A percentile compares a stretch with the other conserved stretches of the same genome.
Conservation (phyloP, 2,797 vertebrate genomes). For the Galagoides demidoff region DNA sequence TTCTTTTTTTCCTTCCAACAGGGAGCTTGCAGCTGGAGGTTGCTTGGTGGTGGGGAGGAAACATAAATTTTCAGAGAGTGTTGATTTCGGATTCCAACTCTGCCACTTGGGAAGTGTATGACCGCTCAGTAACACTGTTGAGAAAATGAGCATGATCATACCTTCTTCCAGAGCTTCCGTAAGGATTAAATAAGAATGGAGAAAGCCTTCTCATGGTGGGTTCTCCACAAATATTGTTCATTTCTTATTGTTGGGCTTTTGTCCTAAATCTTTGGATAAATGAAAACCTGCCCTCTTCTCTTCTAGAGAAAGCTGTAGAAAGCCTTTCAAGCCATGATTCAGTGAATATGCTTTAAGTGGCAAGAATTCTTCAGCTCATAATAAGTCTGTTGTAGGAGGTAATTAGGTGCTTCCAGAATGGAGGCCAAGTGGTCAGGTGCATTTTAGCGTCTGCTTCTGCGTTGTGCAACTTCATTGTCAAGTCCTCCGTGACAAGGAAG, state of each 20-base stretch:
- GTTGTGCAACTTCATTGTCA: background rate
- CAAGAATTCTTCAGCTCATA: background rate
- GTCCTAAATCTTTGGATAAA: background rate
- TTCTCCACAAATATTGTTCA: background rate
- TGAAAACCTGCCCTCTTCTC: background rate
- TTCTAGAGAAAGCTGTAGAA: background rate
- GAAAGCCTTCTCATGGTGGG: background rate
- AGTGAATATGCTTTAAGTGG: background rate
- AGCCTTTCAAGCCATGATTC: background rate
- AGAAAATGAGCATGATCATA: background rate
- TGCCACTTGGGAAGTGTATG: background rate
- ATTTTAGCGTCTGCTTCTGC: background rate
- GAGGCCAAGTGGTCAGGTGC: background rate
- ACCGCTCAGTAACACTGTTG: background rate
- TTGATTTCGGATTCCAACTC: background rate
- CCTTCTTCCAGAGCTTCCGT: background rate
- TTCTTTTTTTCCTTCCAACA: background rate
- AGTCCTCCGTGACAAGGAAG: background rate
- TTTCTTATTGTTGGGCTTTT: background rate
- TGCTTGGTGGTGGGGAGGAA: too few relatives aligned
- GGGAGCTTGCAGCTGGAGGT: background rate
- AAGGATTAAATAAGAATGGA: background rate
- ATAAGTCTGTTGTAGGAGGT: background rate
- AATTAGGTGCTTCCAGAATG: background rate
- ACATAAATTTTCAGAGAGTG: too few relatives aligned